Base-by-base conservation (phyloP, 2,797 vertebrate genomes). In the Hylomyscus alleni region DNA sequence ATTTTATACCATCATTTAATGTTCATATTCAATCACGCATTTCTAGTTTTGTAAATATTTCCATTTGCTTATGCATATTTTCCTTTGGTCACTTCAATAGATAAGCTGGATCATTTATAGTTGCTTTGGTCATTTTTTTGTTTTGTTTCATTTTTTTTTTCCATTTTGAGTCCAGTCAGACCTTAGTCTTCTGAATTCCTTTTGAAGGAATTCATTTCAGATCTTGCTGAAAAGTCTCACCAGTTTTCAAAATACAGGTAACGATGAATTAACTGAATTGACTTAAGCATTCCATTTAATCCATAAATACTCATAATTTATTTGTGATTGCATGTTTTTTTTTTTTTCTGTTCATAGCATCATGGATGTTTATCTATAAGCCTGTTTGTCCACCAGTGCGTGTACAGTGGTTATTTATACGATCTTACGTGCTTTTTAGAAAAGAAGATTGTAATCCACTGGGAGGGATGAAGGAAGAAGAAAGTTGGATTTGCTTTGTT, bases 361-460 rank as follows among this genome's bases (percentile, higher is more conserved):
- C 82, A 89, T 47, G 54, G 80, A 89, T 56, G 37, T 93, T 90
- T 92, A 37, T 93, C 47, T 47, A n/a, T 81, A n/a, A 78, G 29
- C 7, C 88, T 31, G 88, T 78, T 95, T 56, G 83, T 81, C 15
- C 85, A 47, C 82, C 91, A 90, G 82, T 94, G 89, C 89, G 31
- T 15, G 31, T 75, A 76, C 34, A 29, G 13, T 29, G 40, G 10
- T 75, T 75, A 75, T 76, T 76, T 93, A 93, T 65, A 19, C 82
- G 95, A 86, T 89, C 69, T 69, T 75, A 76, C 5, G 6, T 60
- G 37, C 15, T 40, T 86, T 92, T 87, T 78, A 17, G 58, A 56
- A 65, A 88, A 60, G 86, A 58, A 75, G 34, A 90, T 97, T 97
- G 96, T 96, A 89, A 92, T 94, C n/a, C 19, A n/a, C 87, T 96